Conservation (phyloP, 2,113 vertebrate genomes). For the Malaclemys terrapin region DNA sequence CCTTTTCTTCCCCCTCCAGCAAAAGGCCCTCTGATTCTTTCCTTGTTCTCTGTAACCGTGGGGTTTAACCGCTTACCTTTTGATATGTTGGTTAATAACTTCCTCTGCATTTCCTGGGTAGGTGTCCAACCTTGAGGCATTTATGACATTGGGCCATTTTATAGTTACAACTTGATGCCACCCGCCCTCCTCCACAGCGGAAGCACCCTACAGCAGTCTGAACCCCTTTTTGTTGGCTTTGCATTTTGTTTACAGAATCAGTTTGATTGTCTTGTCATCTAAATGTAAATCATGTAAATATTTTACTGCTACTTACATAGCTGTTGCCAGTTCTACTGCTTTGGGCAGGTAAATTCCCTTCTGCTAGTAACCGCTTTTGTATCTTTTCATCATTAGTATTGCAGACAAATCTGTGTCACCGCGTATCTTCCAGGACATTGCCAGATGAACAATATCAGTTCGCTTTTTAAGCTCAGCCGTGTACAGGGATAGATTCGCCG, state of each 20-base stretch:
- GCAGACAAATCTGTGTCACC: background rate
- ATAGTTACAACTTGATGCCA: background rate
- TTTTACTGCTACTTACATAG: background rate
- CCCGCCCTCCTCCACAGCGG: background rate
- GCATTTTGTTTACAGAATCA: background rate
- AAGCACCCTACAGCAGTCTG: too few relatives aligned
- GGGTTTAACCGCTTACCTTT: background rate
- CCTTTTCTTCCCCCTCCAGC: background rate
- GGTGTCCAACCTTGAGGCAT: background rate
- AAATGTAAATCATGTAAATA: background rate
- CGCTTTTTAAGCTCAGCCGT: background rate
- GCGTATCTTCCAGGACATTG: background rate
- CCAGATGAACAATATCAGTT: background rate
- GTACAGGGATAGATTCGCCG: background rate
- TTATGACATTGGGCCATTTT: background rate
- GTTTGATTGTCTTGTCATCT: background rate
- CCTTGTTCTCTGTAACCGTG: too few relatives aligned
- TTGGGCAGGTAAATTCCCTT: background rate
- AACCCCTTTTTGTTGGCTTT: background rate
- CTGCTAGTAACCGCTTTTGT: background rate
- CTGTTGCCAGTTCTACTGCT: background rate
- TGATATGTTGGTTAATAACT: background rate
- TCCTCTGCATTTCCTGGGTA: accelerated
- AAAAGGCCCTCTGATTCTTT: background rate
- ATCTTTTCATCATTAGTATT: background rate